Conservation (phyloP, 2,888 invertebrate species). For the Lithosia quadra region DNA sequence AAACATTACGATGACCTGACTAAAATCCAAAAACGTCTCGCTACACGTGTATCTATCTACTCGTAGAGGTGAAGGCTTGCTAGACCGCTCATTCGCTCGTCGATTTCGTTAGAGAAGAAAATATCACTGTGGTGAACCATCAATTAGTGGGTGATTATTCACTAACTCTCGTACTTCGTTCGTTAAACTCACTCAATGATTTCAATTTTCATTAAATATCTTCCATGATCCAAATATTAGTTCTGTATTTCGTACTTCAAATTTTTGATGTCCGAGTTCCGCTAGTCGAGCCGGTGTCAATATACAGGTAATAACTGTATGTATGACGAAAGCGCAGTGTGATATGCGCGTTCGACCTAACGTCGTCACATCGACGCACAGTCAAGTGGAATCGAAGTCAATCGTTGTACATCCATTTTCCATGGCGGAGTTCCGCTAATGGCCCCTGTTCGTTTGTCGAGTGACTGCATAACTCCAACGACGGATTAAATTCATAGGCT, state of each 20-base stretch:
- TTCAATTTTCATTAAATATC: constrained; percentile 35
- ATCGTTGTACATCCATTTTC: constrained; percentile 57
- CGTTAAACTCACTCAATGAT: constrained; percentile 18
- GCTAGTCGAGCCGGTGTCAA: constrained; percentile 45
- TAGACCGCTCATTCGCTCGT: constrained; percentile 33
- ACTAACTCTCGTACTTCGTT: constrained; percentile 27
- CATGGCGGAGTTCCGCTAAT: constrained; percentile 60
- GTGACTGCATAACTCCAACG: constrained; percentile 77
- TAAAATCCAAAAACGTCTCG: constrained; percentile 60
- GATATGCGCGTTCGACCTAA: constrained; percentile 37
- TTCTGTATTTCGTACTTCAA: constrained; percentile 25
- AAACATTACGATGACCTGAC: constrained; percentile 63
- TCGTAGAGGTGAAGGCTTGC: constrained; percentile 46
- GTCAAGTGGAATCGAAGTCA: constrained; percentile 57
- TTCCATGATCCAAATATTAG: constrained; percentile 33
- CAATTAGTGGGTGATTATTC: constrained; percentile 23
- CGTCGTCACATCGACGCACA: constrained; percentile 51
- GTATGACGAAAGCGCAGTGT: constrained; percentile 28
- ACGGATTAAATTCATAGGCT: constrained; percentile 82
- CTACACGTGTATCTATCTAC: constrained; percentile 54
- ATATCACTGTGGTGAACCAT: constrained; percentile 24
- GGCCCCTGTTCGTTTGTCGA: constrained; percentile 67
- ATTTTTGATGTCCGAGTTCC: constrained; percentile 29
- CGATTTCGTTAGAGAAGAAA: constrained; percentile 30
- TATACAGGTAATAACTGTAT: constrained; percentile 47